Evolutionary conservation across 2,113 vertebrate genomes (phyloP).

Genomic region (Myxocyprinus asiaticus): DNA sequence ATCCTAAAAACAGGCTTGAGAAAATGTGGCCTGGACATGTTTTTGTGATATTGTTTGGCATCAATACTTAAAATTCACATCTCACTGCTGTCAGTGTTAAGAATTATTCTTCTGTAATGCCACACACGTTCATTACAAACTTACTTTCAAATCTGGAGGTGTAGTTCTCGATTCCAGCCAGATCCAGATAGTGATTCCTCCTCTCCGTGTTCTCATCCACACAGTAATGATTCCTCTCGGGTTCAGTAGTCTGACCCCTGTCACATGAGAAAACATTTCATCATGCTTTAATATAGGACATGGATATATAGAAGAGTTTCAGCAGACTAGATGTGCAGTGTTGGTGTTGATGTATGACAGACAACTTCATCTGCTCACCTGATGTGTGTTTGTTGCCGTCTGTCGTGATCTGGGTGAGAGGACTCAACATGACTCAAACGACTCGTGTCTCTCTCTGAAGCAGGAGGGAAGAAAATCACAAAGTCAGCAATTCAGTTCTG

Average conservation of each 20-base stretch:
- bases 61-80: not conserved
- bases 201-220: conserved; percentile 86
- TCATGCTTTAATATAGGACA: not conserved
- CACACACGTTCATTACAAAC: no score
- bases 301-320: not conserved
- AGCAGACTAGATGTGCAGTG: no score
- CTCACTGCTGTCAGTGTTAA: not conserved
- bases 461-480: not conserved
- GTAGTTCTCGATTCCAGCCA: conserved; percentile 85
- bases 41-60: no score
- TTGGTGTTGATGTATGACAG: no score
- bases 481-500: not conserved
- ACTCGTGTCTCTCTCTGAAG: conserved; percentile 57
- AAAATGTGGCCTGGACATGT: no score
- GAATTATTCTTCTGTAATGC: not conserved
- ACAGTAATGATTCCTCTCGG: conserved; percentile 78
- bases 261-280: conserved; percentile 17
- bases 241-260: conserved; percentile 69
- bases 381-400: conserved; percentile 69
- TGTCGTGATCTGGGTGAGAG: conserved; percentile 68
- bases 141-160: conserved; percentile 78
- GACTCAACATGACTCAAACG: conserved; percentile 54
- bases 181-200: conserved; percentile 86
- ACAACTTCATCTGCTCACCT: conserved; percentile 61
- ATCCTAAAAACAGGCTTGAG: no score